A percentile compares a stretch with the other conserved stretches of the same genome.
These are phyloP conservation scores for Eristalis pertinax DNA, from an alignment of 2,888 invertebrate genomes.

Conservation along the genomic window DNA sequence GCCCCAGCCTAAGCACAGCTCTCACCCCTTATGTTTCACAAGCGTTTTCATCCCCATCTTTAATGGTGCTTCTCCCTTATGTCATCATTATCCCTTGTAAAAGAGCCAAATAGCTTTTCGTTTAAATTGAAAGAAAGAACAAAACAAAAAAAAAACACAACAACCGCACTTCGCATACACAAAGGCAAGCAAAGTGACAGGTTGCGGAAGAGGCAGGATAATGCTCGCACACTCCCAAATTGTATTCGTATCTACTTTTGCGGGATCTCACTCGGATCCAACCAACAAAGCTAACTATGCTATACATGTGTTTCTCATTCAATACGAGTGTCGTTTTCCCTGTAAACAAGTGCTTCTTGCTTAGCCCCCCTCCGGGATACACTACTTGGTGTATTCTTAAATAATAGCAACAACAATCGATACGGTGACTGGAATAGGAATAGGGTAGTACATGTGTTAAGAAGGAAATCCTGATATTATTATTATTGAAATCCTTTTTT, in stretches of 20 bases:
- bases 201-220: conserved; percentile 19
- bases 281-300: conserved; percentile 55
- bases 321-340: conserved; percentile 61
- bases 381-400: conserved; percentile 55
- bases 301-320: conserved; percentile 58
- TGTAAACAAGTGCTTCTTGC: conserved; percentile 69
- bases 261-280: conserved; percentile 15
- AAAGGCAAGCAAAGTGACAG: conserved; percentile 17
- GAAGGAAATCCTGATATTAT: conserved; percentile 69
- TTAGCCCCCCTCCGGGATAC: conserved; percentile 35
- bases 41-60: conserved; percentile 34
- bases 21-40: conserved; percentile 59
- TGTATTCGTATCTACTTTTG: conserved; percentile 21
- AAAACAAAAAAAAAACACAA: not conserved
- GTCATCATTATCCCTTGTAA: conserved; percentile 67
- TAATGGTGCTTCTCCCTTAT: conserved; percentile 62
- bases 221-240: conserved; percentile 54
- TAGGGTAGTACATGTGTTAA: conserved; percentile 69
- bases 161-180: conserved; percentile 53
- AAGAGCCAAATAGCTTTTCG: conserved; percentile 60
- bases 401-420: conserved; percentile 65
- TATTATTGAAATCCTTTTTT: conserved; percentile 71
- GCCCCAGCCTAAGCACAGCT: conserved; percentile 13
- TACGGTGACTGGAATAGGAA: conserved; percentile 59
- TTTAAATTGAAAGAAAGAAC: conserved; percentile 62